Base-by-base conservation (phyloP, 1,140 invertebrate genomes). In the Hydropsyche tenuis region DNA sequence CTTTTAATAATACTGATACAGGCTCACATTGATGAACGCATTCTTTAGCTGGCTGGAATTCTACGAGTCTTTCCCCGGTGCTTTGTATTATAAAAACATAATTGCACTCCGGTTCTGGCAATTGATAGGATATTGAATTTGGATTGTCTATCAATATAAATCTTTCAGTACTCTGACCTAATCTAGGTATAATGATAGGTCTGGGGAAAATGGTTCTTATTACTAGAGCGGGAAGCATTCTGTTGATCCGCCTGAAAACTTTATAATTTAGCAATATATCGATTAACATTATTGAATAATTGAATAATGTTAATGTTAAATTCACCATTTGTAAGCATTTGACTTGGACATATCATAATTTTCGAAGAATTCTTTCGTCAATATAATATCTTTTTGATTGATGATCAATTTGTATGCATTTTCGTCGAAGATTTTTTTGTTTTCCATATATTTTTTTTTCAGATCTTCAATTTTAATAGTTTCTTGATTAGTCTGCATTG, bases 81-180 rank as follows among this genome's bases (percentile, higher is more conserved):
- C 88, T 86, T 79, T 90, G 90, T 75, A 89, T 86, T 23, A 93
- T 53, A 81, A 92, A 90, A 27, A 93, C 87, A 82, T 89, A 92
- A 63, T 88, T 90, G 79, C 92, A 93, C 82, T 94, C 92, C 22
- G 91, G 89, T 79, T 89, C 88, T 30, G 92, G 92, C 80, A 93
- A 81, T 73, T 79, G 70, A 81, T 92, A 93, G 42, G 81, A 77
- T 7, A 82, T 76, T 63, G 89, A 85, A 79, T 85, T 83, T 48
- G 86, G 81, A 80, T 88, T 88, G 81, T 93, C 91, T 60, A 93
- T 85, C 72, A 91, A 87, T 43, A 93, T 77, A 83, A 87, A 93
- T 82, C 89, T 88, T 81, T 94, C 91, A 11, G 89, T 89, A 76
- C 90, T 90, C 79, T 89, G 89, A 76, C 89, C 89, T 86, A 88